Conservation (phyloP, 2,888 invertebrate genomes). For the Orgyia antiqua region DNA sequence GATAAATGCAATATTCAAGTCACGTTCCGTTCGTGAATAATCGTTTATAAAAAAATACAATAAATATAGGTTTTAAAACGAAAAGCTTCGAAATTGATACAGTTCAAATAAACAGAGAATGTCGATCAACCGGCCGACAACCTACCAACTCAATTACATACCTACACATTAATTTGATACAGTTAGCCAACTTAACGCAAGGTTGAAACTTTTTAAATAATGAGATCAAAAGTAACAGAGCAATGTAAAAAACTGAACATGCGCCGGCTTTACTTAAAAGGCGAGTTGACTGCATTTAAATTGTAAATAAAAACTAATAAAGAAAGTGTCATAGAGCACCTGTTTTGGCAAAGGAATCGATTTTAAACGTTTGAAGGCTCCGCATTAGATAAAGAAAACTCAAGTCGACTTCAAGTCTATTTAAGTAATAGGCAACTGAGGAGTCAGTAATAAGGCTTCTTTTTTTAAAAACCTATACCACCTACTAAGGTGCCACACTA, state of each 20-base stretch:
- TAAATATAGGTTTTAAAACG: constrained; percentile 41
- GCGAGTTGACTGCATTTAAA: not conserved
- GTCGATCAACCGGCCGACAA: constrained; percentile 31
- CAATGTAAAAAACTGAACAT: constrained; percentile 3
- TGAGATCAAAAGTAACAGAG: constrained; percentile 14
- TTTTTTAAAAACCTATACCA: too few relatives aligned
- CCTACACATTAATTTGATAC: constrained; percentile 24
- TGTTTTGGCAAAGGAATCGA: too few relatives aligned
- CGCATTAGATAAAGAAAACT: too few relatives aligned
- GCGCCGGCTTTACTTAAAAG: constrained; percentile 8
- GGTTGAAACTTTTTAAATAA: constrained; percentile 21
- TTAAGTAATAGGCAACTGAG: too few relatives aligned
- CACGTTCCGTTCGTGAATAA: constrained; percentile 41
- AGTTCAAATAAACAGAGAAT: constrained; percentile 43
- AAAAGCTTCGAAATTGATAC: constrained; percentile 39
- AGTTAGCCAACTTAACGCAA: constrained; percentile 20
- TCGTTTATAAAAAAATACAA: constrained; percentile 35
- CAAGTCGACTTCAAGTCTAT: too few relatives aligned
- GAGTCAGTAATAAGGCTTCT: too few relatives aligned
- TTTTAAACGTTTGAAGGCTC: too few relatives aligned
- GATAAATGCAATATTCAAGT: constrained; percentile 50
- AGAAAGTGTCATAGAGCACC: too few relatives aligned
- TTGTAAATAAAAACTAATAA: too few relatives aligned
- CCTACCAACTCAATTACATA: constrained; percentile 16
- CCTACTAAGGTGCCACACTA: too few relatives aligned